Base-by-base conservation (phyloP, 92 coral and sea anemone genomes). In the Pocillopora grandis region DNA sequence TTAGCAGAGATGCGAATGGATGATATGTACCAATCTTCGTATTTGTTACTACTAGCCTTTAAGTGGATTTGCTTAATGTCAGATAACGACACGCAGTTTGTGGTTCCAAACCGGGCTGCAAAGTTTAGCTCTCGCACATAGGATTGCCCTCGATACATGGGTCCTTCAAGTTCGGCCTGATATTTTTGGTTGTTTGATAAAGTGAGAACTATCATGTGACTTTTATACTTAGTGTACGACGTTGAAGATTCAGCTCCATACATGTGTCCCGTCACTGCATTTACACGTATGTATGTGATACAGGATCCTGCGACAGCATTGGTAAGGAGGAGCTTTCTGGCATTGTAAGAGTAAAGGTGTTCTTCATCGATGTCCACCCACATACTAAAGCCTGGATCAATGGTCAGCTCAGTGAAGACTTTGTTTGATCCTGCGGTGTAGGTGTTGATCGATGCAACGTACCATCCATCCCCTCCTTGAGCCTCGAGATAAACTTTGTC, bases 121-220 rank as follows among this genome's bases (percentile, higher is more conserved):
- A 77, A 77, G 81, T 77, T 68, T 60, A 77, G 37, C 81, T 77
- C 81, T 77, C 33, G 70, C 81, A 77, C 21, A 8, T 77, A 77
- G 9, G 81, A 4, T 77, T 62, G 69, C 57, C 17, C 70, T 59
- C 17, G 69, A 59, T 27, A 35, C 81, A 77, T 77, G 59, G 81
- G 81, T 36, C 81, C 81, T 77, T 77, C 81, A 77, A 77, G 81
- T 77, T 77, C 59, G 35, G 81, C 81, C 81, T 61, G 70, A 33
- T 1, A 18, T 77, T 77, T 59, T 62, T 27, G 10, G 36, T 77
- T 77, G 62, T 77, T 77, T 77, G 81, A 77, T 77, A 77, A 14
- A 17, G 62, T 27, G 58, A 77, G 69, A 27, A 77, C 81, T 77
- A 77, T 59, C 58, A 60, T 59, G 81, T 77, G 81, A 14, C 62